Percentiles rank a stretch among this genome's conserved stretches.
These are phyloP conservation scores for Gymnosoma rotundatum DNA, from an alignment of 2,888 invertebrate species.

Conservation along the genomic window DNA sequence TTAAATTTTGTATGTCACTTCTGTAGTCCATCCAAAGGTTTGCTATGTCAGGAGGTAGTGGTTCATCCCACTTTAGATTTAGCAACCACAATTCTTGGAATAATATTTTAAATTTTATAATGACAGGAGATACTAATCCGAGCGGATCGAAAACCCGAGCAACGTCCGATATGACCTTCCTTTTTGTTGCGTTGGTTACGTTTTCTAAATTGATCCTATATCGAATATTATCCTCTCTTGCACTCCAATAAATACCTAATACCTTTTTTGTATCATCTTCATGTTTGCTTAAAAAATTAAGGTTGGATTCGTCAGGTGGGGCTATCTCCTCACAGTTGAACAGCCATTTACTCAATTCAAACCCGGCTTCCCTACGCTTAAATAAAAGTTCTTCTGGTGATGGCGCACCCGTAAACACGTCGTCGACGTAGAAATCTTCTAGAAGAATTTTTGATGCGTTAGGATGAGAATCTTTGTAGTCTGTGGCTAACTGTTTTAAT, in stretches of 20 bases:
- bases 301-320: background rate
- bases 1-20: slow-evolving; percentile 1
- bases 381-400: slow-evolving; percentile 22
- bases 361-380: background rate
- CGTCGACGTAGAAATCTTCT: slow-evolving; percentile 69
- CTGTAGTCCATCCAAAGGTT: slow-evolving; percentile 28
- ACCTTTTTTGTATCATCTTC: slow-evolving; percentile 44
- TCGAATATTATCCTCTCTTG: slow-evolving; percentile 39
- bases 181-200: background rate
- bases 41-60: slow-evolving; percentile 34
- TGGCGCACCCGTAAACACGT: slow-evolving; percentile 58
- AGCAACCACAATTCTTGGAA: slow-evolving; percentile 66
- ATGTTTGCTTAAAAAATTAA: background rate
- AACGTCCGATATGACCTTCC: slow-evolving; percentile 35
- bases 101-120: slow-evolving; percentile 47
- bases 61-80: slow-evolving; percentile 63
- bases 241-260: slow-evolving; percentile 62
- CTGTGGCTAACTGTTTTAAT: slow-evolving; percentile 56
- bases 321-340: background rate
- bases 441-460: slow-evolving; percentile 22
- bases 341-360: slow-evolving; percentile 25
- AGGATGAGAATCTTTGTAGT: background rate
- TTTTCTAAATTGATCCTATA: slow-evolving; percentile 21
- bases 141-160: slow-evolving; percentile 46
- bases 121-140: slow-evolving; percentile 26